Evolutionary conservation across 2,888 invertebrate genomes (phyloP).

Genomic region (Cheilosia vulpina): DNA sequence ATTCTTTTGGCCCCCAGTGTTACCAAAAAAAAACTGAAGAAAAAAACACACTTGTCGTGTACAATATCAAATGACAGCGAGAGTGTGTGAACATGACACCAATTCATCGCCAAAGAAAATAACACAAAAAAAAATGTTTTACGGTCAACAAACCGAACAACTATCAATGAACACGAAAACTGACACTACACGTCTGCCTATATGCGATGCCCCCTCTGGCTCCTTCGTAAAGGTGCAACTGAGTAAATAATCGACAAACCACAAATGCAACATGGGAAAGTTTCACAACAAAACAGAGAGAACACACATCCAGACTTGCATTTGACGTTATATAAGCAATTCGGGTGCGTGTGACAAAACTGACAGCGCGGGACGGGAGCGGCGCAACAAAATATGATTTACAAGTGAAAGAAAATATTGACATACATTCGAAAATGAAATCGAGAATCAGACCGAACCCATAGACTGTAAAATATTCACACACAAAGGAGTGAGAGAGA

Average conservation of each 20-base stretch:
- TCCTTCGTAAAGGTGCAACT: slow-evolving; percentile 52
- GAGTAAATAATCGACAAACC: slow-evolving; percentile 60
- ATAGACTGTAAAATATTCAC: slow-evolving; percentile 66
- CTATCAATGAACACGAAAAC: slow-evolving; percentile 64
- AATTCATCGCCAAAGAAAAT: slow-evolving; percentile 7
- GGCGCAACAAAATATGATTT: slow-evolving; percentile 36
- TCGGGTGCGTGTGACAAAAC: slow-evolving; percentile 24
- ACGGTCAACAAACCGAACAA: slow-evolving; percentile 59
- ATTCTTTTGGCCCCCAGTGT: slow-evolving; percentile 16
- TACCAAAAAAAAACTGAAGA: not conserved
- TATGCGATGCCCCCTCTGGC: slow-evolving; percentile 1
- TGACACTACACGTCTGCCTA: slow-evolving; percentile 38
- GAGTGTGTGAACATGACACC: slow-evolving; percentile 60
- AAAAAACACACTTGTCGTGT: not conserved
- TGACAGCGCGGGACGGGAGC: slow-evolving; percentile 13
- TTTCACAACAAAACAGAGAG: slow-evolving; percentile 31
- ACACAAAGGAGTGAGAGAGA: slow-evolving; percentile 3
- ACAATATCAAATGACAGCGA: slow-evolving; percentile 55
- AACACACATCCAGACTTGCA: slow-evolving; percentile 30
- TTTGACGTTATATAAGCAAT: slow-evolving; percentile 56
- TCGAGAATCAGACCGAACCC: slow-evolving; percentile 63
- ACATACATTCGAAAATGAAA: slow-evolving; percentile 57
- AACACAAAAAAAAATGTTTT: slow-evolving; percentile 21
- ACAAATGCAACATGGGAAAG: slow-evolving; percentile 61
- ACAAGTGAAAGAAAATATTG: slow-evolving; percentile 65